Base-by-base conservation (phyloP, 2,888 invertebrate genomes). In the Trichogramma dendrolimi region DNA sequence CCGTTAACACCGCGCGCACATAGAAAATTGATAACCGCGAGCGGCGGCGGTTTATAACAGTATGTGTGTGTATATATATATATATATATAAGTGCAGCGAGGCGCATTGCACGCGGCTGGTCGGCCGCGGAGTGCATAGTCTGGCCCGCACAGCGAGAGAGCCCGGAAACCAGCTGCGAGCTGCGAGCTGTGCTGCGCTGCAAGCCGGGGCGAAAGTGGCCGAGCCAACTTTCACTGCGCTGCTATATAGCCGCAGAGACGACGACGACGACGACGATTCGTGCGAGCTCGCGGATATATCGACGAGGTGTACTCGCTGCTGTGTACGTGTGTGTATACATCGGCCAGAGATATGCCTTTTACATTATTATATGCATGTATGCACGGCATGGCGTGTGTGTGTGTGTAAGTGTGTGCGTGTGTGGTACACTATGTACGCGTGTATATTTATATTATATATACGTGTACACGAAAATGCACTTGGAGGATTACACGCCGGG, bases 191-290 rank as follows among this genome's bases (percentile, higher is more conserved):
- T 14, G 14, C 14, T 14, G 14, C 14, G 14, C 14, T 14, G 14
- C 14, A 3, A 27, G 71, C 70, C 70, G 70, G 73, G 76, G 78
- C 27, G 78, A 79, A 79, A 79, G 79, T 78, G 74, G 77, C 74
- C 69, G 67, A 70, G 67, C 72, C 74, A 78, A 75, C 78, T 78
- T 78, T 78, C 78, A 78, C 78, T 78, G 71, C 71, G 71, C 71
- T 67, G 68, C 65, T 66, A 63, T 59, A 52, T 41, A 44, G n/a
- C 27, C 14, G 42, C 67, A 65, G 57, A 60, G 56, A 60, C 56
- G 48, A 14, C 64, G 64, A 56, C 64, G 63, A 27, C 27, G 27
- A 27, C 27, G 27, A 27, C 27, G 27, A 27, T 27, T 27, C 27
- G 27, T 27, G 27, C 27, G 27, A 27, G 27, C 27, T 27, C 27